These are phyloP conservation scores for Lytechinus pictus DNA, from an alignment of 35 echinoderm and acorn worm species.

Conservation along the genomic window DNA sequence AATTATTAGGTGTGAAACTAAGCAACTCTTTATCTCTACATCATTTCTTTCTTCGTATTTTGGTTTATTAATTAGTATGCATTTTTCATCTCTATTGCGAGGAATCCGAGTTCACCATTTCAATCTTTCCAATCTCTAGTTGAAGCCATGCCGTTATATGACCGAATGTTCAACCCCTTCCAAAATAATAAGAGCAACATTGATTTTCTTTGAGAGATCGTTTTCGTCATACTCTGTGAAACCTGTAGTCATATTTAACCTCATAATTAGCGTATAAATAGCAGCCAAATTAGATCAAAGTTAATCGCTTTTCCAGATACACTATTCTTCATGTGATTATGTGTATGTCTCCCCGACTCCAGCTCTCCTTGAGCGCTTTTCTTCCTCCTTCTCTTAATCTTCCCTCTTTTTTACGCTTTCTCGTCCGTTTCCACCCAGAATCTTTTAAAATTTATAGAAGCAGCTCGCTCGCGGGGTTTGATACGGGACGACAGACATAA, in stretches of 20 bases:
- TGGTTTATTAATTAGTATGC: too few relatives aligned
- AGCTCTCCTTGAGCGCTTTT: not conserved
- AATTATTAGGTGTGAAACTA: too few relatives aligned
- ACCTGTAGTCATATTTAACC: slow-evolving; percentile 45
- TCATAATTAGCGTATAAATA: slow-evolving; percentile 55
- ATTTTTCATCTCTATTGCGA: too few relatives aligned
- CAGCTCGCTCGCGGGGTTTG: slow-evolving; percentile 25
- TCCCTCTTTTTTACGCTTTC: slow-evolving; percentile 40
- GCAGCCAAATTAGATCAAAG: slow-evolving; percentile 40
- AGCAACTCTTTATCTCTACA: too few relatives aligned
- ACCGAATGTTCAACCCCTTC: not conserved
- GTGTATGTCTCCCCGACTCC: not conserved
- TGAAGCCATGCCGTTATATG: not conserved
- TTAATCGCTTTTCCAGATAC: slow-evolving; percentile 43
- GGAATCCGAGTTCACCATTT: not conserved
- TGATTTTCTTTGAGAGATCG: not conserved
- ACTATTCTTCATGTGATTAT: not conserved
- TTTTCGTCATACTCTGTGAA: not conserved
- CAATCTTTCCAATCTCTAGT: not conserved
- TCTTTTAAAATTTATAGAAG: slow-evolving; percentile 53
- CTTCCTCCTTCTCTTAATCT: slow-evolving; percentile 21
- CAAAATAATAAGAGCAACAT: not conserved
- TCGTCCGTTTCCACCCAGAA: slow-evolving; percentile 44
- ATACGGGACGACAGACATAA: slow-evolving; percentile 45
- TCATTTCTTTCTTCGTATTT: too few relatives aligned